These are phyloP conservation scores for Odontamblyopus lacepedii DNA, from an alignment of 2,797 vertebrate genomes.

Conservation along the genomic window DNA sequence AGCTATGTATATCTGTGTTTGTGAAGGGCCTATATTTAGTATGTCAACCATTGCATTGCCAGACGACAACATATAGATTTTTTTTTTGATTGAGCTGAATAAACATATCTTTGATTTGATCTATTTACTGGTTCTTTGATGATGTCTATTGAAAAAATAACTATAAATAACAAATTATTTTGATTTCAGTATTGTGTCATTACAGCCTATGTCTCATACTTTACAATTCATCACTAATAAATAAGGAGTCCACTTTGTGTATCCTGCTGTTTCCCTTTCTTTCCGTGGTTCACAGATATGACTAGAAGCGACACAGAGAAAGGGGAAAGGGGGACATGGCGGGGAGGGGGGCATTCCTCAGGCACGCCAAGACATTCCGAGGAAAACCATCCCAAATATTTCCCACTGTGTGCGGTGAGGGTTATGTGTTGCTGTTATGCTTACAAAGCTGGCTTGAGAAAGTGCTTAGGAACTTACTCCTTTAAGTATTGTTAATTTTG, in stretches of 20 bases:
- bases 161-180: background rate
- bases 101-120: background rate
- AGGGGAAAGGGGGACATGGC: constrained; percentile 24
- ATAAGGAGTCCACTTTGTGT: constrained; percentile 38
- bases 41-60: background rate
- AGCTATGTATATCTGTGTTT: constrained; percentile 21
- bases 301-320: constrained; percentile 42
- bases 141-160: background rate
- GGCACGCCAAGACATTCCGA: constrained; percentile 83
- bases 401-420: constrained; percentile 73
- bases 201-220: constrained; percentile 1
- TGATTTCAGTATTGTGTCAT: constrained; percentile 4
- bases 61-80: no score
- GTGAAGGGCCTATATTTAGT: constrained; percentile 14
- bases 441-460: constrained; percentile 26
- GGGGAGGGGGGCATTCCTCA: constrained; percentile 71
- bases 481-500: constrained; percentile 16
- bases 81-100: background rate
- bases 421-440: constrained; percentile 66
- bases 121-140: no score
- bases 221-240: constrained; percentile 24
- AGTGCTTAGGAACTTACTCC: constrained; percentile 20
- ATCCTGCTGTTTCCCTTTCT: constrained; percentile 35
- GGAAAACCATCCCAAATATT: constrained; percentile 85
- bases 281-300: constrained; percentile 36